These are phyloP conservation scores for Brachylomia viminalis DNA, from an alignment of 2,888 invertebrate genomes.

Conservation along the genomic window DNA sequence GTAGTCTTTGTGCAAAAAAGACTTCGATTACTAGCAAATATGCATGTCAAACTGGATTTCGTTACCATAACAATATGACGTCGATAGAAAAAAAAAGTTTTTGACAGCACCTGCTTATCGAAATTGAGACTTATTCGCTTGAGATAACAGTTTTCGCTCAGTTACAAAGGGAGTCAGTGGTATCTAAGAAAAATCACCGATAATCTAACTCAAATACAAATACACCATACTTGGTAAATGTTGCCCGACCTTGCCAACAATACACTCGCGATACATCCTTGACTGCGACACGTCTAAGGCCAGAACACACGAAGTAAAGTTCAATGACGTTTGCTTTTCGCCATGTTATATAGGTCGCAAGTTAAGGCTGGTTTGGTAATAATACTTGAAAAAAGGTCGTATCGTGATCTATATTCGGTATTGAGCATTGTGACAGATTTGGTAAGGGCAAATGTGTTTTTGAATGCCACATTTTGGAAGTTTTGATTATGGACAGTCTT, in stretches of 20 bases:
- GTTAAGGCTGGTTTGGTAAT: conserved; percentile 52
- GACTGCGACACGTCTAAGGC: conserved; percentile 60
- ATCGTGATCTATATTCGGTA: conserved; percentile 50
- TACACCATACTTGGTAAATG: conserved; percentile 34
- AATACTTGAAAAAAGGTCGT: conserved; percentile 59
- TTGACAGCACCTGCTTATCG: background rate
- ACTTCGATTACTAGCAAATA: background rate
- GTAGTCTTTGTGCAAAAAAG: background rate
- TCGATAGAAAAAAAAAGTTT: background rate
- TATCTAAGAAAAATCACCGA: background rate
- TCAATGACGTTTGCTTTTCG: conserved; percentile 67
- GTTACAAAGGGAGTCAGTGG: background rate
- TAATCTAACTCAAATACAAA: conserved; percentile 34
- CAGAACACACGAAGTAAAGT: conserved; percentile 60
- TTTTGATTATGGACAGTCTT: conserved; percentile 22
- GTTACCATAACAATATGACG: background rate
- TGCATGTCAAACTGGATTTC: background rate
- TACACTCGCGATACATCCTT: conserved; percentile 65
- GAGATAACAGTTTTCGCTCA: conserved; percentile 3
- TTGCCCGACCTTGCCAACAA: conserved; percentile 56
- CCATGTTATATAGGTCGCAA: conserved; percentile 66
- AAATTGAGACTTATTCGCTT: background rate
- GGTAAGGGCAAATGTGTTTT: conserved; percentile 53
- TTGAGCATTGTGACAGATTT: conserved; percentile 30
- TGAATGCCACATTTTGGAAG: conserved; percentile 30